These are phyloP conservation scores for Acronicta leporina DNA, from an alignment of 2,888 invertebrate species.

Conservation along the genomic window DNA sequence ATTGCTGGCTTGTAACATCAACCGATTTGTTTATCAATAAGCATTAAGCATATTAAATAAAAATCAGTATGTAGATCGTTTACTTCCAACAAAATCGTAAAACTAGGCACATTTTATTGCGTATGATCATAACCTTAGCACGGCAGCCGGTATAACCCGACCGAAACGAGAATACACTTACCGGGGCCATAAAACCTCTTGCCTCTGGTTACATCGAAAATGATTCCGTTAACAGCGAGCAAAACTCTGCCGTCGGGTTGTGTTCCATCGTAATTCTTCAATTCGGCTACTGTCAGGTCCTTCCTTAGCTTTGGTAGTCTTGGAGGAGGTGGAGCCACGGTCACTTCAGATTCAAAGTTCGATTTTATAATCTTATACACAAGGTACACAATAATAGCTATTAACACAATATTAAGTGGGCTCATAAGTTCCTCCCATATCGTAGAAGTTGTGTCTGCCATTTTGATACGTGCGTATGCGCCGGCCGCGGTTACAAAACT, in stretches of 20 bases:
- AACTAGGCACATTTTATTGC: constrained; percentile 43
- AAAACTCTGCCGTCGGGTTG: constrained; percentile 96
- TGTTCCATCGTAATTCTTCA: constrained; percentile 95
- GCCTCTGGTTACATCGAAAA: constrained; percentile 98
- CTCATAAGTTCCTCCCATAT: constrained; percentile 84
- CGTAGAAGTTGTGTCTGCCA: constrained; percentile 69
- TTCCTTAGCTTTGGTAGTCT: constrained; percentile 94
- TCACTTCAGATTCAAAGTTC: constrained; percentile 77
- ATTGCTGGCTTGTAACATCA: neutral
- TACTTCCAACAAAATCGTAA: constrained; percentile 32
- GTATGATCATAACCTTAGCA: constrained; percentile 51
- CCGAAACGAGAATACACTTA: constrained; percentile 76
- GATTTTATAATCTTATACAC: constrained; percentile 90
- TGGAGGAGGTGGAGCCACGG: constrained; percentile 82
- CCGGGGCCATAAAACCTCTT: constrained; percentile 98
- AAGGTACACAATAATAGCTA: constrained; percentile 84
- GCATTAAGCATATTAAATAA: constrained; percentile 30
- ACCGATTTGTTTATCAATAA: constrained; percentile 11
- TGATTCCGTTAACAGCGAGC: constrained; percentile 97
- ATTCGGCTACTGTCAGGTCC: constrained; percentile 96
- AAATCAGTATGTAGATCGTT: constrained; percentile 26
- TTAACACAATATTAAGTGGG: constrained; percentile 78
- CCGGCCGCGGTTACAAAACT: constrained; percentile 50
- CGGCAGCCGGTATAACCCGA: constrained; percentile 44
- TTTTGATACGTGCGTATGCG: constrained; percentile 56